phyloP scores from a whole-genome alignment of 2,797 vertebrate genomes.

The Sardinella longiceps region DNA sequence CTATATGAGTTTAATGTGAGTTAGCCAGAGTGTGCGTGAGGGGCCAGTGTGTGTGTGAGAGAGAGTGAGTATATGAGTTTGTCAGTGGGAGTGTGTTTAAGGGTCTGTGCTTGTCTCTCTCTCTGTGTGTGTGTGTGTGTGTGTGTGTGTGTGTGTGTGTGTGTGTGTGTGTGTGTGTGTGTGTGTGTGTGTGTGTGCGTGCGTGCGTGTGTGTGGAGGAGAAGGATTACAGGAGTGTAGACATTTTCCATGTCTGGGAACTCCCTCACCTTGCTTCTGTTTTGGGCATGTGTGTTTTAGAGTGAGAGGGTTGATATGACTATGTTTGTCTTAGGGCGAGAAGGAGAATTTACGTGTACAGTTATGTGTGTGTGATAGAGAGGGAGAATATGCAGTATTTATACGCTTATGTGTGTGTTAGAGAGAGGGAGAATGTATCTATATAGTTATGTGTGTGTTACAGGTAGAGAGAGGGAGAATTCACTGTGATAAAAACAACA shows the following conservation, averaged over 20 bases:
- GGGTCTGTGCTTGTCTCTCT: background rate
- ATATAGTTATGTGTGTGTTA: no score
- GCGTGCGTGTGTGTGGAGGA: background rate
- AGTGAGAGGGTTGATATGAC: no score
- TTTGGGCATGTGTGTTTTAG: background rate
- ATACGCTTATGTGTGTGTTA: no score
- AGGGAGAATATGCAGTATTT: no score
- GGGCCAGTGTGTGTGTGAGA: conserved; percentile 1
- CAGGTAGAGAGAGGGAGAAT: no score
- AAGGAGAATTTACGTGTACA: no score
- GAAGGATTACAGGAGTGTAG: background rate
- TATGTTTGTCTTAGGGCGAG: no score
- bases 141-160: background rate
- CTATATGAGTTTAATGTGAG: background rate
- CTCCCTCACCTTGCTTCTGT: conserved; percentile 11
- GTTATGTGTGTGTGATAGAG: no score
- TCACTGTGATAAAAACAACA: no score
- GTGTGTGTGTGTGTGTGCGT: background rate
- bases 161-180: background rate
- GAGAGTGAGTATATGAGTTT: background rate
- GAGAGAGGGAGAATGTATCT: no score
- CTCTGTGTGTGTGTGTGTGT: background rate
- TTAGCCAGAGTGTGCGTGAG: conserved; percentile 20
- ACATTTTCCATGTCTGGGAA: conserved; percentile 5
- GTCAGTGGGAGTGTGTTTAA: background rate